Evolutionary conservation across 2,797 vertebrate species (phyloP).

Genomic region (Phylloscopus collybita): DNA sequence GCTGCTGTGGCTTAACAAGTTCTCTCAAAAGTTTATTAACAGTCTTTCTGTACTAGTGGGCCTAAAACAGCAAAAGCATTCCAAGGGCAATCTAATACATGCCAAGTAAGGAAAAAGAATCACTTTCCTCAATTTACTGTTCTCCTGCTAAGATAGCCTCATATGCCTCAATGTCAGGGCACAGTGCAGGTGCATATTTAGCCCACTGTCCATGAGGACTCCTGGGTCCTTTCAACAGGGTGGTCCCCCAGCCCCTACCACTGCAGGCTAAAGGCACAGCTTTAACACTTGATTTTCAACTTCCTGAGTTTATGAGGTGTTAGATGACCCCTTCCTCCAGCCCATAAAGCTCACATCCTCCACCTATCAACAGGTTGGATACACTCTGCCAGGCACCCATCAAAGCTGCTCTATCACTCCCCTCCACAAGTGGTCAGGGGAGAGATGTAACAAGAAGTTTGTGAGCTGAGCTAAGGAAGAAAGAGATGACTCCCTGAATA

Average conservation of each 20-base stretch:
- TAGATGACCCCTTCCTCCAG: neutral
- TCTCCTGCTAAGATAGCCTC: neutral
- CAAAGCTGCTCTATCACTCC: neutral
- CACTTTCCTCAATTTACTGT: neutral
- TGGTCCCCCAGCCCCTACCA: neutral
- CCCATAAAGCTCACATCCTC: neutral
- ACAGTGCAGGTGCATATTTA: fast-evolving
- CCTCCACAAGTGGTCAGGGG: neutral
- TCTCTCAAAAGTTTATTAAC: neutral
- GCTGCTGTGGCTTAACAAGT: neutral
- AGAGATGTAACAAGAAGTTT: neutral
- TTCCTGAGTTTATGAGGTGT: neutral
- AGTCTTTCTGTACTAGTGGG: neutral
- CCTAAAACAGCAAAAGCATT: neutral
- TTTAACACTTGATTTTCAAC: neutral
- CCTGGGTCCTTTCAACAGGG: neutral
- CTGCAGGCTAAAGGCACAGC: neutral
- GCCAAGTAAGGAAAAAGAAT: neutral
- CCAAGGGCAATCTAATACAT: neutral
- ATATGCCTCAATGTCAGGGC: neutral
- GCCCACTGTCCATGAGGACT: neutral
- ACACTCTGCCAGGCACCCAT: neutral
- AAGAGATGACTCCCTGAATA: neutral
- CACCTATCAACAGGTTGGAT: neutral
- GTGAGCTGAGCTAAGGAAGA: neutral